Evolutionary conservation across 2,113 vertebrate genomes (phyloP), one percentile per base, ranked within the genome.

Genomic region (Elaphurus davidianus): DNA sequence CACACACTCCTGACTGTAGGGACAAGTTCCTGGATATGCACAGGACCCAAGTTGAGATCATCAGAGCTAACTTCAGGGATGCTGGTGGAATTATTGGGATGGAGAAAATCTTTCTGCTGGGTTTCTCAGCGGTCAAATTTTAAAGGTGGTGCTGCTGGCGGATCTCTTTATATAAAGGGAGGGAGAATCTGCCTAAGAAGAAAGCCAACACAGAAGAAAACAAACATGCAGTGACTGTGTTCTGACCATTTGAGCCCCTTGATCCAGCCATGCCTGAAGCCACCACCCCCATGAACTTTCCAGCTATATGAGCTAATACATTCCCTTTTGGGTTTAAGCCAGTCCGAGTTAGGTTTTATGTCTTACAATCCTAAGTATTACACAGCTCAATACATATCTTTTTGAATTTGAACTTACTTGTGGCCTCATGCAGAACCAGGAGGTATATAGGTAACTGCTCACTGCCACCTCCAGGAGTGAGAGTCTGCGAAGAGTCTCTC

Each of bases 211-310:
- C n/a, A n/a, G 54, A 57, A 17, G 82, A 52, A 40, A 57, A 79
- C 52, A 83, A 52, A 74, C 47, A 43, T 55, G 78, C 54, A 83
- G 27, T 16, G 43, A 82, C 14, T 10, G 17, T 14, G 57, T 88
- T 30, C 62, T 83, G 43, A 40, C 47, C 47, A 5, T 36, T 33
- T 47, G 33, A 78, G 9, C 11, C 52, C 43, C 40, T 87, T 54
- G 85, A 94, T 84, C 57, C 92, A 87, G 52, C 54, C 88, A 78
- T 25, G 40, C 83, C 95, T 86, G 84, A 92, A 85, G 91, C 33
- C 19, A 19, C 43, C 19, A 1, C 13, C 55, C 21, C 30, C 6
- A 67, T 40, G 84, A 76, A 52, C 60, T 28, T 90, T 55, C 40
- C 27, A 10, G 11, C 74, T n/a, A 27, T 6, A 6, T 45, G 45